Base-by-base conservation (phyloP, 1,140 invertebrate genomes). In the Heliconius hewitsoni region DNA sequence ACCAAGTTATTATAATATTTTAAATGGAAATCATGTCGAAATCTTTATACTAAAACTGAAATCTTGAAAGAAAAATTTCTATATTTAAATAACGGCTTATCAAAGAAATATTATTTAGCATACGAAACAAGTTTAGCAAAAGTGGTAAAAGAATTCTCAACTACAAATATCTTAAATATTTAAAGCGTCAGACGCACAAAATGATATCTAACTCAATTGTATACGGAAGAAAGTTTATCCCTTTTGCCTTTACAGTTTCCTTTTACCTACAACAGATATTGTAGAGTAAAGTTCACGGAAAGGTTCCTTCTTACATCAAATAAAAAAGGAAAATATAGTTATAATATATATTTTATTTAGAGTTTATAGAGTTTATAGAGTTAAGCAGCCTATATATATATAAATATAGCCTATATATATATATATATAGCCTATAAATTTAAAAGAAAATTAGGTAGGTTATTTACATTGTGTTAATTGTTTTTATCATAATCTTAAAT, bases 181-280 rank as follows among this genome's bases (percentile, higher is more conserved):
- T 66, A 66, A 66, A 66, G 13, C 60, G 3, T 57, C 8, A 13
- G 60, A 66, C 60, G 60, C 60, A 66, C 60, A 66, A 66, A 66
- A 66, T 66, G 60, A 66, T 66, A 66, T 66, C 60, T 30, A 66
- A 66, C 60, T 66, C 60, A 66, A 66, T 66, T 66, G 60, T 66
- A 30, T 66, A 66, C 60, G 60, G 27, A 66, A 66, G 60, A 66
- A 66, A 66, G 60, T 66, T 66, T 66, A 66, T 66, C 23, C 60
- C 60, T 66, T 66, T 66, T 66, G 60, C 60, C 60, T 66, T 66
- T 66, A 66, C 60, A 66, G 60, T 66, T 66, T 66, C 60, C 60
- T 66, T 66, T 66, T 66, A 66, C 60, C 60, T 66, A 30, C 60
- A 66, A 66, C 60, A 2, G 60, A 66, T 66, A 66, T 66, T 66